Conservation (phyloP, 2,797 vertebrate species). For the Leucoraja ocellata region DNA sequence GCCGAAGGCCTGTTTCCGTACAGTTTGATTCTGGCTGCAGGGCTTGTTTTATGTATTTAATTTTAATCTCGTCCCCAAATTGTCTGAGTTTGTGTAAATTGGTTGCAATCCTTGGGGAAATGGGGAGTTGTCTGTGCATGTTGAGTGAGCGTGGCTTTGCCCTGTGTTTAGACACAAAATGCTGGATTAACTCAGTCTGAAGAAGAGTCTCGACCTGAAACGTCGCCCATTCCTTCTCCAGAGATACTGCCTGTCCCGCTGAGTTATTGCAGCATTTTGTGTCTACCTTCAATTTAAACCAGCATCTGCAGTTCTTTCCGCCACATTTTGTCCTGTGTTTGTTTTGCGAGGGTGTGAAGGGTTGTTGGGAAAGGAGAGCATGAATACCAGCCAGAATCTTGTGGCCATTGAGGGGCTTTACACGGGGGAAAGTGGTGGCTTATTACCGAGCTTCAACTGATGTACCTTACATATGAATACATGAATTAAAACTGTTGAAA, state of each 20-base stretch:
- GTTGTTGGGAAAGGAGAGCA: neutral
- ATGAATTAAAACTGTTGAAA: neutral
- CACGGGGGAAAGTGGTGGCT: no score
- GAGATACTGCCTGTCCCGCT: no score
- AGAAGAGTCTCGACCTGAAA: no score
- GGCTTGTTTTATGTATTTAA: neutral
- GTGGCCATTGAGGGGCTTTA: neutral
- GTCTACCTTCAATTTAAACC: no score
- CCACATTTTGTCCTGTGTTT: neutral
- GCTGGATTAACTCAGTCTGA: no score
- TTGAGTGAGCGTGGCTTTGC: no score
- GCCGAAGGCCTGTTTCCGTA: no score
- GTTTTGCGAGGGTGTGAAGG: neutral
- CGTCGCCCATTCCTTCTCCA: no score
- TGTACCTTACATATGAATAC: neutral
- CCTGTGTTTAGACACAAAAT: no score
- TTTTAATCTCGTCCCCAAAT: neutral
- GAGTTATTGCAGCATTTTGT: no score
- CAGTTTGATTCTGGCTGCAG: no score
- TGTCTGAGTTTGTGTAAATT: neutral
- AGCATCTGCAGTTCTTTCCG: neutral
- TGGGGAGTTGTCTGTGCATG: no score
- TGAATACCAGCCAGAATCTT: neutral
- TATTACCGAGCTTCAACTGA: neutral
- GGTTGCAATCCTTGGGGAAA: neutral